Evolutionary conservation across 2,113 vertebrate genomes (phyloP).

Genomic region (Coptodon rendalli): DNA sequence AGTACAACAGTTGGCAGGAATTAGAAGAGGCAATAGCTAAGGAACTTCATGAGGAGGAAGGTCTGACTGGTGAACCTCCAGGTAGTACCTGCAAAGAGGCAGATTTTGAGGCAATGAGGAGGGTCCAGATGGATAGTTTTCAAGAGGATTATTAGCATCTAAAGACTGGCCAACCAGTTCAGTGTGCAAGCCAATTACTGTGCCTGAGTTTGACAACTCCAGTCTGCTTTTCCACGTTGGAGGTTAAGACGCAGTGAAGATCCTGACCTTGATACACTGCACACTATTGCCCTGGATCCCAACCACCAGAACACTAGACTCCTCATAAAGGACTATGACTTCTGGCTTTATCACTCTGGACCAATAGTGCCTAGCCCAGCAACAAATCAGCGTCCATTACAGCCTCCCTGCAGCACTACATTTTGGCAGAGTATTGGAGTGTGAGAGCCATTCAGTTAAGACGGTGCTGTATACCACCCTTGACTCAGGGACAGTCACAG

Average conservation of each 20-base stretch:
- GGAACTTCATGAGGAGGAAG: background rate
- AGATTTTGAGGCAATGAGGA: background rate
- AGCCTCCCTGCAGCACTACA: too few species aligned
- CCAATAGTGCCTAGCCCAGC: background rate
- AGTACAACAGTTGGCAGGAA: background rate
- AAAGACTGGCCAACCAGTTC: background rate
- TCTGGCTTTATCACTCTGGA: background rate
- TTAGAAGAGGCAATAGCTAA: background rate
- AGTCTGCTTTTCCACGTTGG: background rate
- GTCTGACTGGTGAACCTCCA: background rate
- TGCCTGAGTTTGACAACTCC: background rate
- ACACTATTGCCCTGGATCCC: background rate
- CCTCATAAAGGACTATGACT: background rate
- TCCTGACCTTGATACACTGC: background rate
- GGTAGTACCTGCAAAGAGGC: background rate
- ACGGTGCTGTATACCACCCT: too few species aligned
- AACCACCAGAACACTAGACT: background rate
- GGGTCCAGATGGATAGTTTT: background rate
- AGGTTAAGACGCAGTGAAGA: background rate
- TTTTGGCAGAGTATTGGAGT: too few species aligned
- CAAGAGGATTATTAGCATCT: background rate
- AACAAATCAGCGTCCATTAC: too few species aligned
- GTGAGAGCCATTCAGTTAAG: too few species aligned
- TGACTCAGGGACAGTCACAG: background rate
- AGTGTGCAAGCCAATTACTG: background rate